A percentile compares a stretch with the other conserved stretches of the same genome.
phyloP scores from a whole-genome alignment of 1,140 invertebrate genomes.

The Meteorus sp. region DNA sequence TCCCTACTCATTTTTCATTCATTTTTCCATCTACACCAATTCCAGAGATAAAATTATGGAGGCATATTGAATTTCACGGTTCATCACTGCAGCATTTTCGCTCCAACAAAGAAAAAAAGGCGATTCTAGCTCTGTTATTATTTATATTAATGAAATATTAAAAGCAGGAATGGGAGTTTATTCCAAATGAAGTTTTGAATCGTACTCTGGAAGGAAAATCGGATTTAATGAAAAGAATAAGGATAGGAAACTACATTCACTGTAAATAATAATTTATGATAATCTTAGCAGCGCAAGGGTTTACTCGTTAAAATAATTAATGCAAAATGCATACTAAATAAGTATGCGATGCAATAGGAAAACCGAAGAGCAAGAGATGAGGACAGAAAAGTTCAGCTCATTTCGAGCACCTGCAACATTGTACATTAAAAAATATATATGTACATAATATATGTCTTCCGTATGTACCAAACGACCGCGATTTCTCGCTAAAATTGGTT shows the following conservation, averaged over 20 bases:
- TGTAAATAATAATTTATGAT: conserved; percentile 46
- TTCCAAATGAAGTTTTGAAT: too few relatives aligned
- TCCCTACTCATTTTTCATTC: too few relatives aligned
- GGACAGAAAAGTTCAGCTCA: conserved; percentile 1
- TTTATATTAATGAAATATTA: too few relatives aligned
- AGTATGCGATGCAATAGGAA: too few relatives aligned
- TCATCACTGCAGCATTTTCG: too few relatives aligned
- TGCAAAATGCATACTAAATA: conserved; percentile 58
- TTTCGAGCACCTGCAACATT: conserved; percentile 25
- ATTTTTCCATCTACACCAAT: too few relatives aligned
- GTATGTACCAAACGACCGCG: conserved; percentile 15
- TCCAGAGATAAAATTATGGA: too few relatives aligned
- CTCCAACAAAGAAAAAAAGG: too few relatives aligned
- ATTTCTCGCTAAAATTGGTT: conserved; percentile 25
- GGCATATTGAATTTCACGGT: too few relatives aligned
- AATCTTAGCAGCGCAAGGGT: conserved; percentile 43
- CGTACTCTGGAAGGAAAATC: too few relatives aligned
- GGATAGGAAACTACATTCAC: not conserved
- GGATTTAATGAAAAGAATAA: not conserved
- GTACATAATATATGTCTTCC: conserved; percentile 18
- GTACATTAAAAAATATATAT: conserved; percentile 18
- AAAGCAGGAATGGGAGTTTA: too few relatives aligned
- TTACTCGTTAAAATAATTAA: conserved; percentile 57
- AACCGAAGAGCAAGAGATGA: not conserved
- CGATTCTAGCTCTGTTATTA: too few relatives aligned